Base-by-base conservation (phyloP, 2,113 vertebrate species). In the Lophius piscatorius region DNA sequence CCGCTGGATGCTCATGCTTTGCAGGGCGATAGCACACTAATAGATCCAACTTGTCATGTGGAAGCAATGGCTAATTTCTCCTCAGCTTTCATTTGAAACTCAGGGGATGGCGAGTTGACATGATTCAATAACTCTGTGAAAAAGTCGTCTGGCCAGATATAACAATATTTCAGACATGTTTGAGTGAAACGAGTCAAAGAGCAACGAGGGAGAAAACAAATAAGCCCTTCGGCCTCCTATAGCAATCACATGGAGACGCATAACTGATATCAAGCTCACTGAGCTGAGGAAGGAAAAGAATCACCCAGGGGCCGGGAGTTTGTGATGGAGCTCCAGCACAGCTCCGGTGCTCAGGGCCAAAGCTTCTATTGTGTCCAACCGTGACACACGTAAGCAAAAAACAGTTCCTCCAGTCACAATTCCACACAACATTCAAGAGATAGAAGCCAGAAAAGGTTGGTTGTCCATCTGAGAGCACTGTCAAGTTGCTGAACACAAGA, bases 21-120 rank as follows among this genome's bases (percentile, higher is more conserved):
- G 83, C 69, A 47, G 86, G 89, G 64, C 77, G 59, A 88, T 74
- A 81, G 85, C 67, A 69, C 88, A 83, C 85, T 90, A 91, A 91
- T 88, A 90, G 88, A 90, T 89, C 88, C 88, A 88, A 84, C 88
- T 90, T 82, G 88, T 88, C 90, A 89, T 85, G 85, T 80, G 73
- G 87, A 89, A 90, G 86, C 81, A 78, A 87, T 83, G 86, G 79
- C 79, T 87, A 85, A 90, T 90, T 88, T 90, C 85, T 89, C 83
- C 85, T 81, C 82, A 72, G 84, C 81, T 77, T 83, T 86, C 82
- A 40, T 87, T 76, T 85, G 85, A 86, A 88, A 88, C 84, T 80
- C 85, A 1, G 73, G 88, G 83, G 89, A 86, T 24, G 12, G 64
- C 47, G 14, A 73, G 66, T 78, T 83, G 87, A 88, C 74, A 82